phyloP scores from a whole-genome alignment of 53 echinoderm and acorn worm genomes.

The Glandiceps talaboti region DNA sequence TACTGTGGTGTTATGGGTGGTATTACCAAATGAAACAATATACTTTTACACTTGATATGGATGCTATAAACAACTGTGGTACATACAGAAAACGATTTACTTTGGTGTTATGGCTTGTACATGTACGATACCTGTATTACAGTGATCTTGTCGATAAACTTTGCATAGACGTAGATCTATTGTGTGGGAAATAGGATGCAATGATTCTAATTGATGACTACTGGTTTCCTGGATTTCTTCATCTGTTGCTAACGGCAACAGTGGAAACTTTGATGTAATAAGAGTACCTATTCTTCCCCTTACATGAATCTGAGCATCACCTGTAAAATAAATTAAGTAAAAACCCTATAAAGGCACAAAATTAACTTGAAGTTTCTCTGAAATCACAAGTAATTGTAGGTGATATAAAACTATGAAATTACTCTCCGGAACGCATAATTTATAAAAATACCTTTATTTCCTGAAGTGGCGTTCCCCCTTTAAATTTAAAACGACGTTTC shows the following conservation, averaged over 20 bases:
- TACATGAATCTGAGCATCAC: constrained; percentile 53
- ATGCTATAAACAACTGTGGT: no score
- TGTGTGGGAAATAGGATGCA: constrained; percentile 69
- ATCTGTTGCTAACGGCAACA: constrained; percentile 27
- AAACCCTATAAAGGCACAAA: no score
- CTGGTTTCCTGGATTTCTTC: constrained; percentile 50
- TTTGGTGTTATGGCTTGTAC: no score
- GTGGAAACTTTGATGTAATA: constrained; percentile 43
- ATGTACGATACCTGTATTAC: constrained; percentile 77
- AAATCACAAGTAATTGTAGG: no score
- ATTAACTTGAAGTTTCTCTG: no score
- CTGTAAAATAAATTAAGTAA: constrained; percentile 18
- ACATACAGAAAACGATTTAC: no score
- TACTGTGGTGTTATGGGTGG: no score
- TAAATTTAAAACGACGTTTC: neutral
- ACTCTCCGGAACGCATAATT: neutral
- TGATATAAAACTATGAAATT: no score
- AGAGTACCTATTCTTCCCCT: constrained; percentile 57
- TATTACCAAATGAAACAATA: no score
- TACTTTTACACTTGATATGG: no score
- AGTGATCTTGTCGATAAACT: constrained; percentile 48
- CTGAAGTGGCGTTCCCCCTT: no score
- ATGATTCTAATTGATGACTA: constrained; percentile 28
- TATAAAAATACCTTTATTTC: neutral
- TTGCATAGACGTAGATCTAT: constrained; percentile 35